phyloP scores from a whole-genome alignment of 2,888 invertebrate species.

The Amorpha juglandis region DNA sequence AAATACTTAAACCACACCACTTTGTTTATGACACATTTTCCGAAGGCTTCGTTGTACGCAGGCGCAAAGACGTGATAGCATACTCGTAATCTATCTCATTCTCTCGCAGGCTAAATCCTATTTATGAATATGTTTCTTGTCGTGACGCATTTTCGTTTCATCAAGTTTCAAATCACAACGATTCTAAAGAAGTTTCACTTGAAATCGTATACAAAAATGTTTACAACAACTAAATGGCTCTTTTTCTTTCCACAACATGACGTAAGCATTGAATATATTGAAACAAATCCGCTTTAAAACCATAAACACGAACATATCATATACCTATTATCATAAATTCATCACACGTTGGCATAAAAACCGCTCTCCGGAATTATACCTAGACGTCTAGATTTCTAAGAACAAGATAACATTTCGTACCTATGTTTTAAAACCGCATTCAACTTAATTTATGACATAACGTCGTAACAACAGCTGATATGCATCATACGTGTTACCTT shows the following conservation, averaged over 20 bases:
- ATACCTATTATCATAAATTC: constrained; percentile 15
- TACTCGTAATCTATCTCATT: no score
- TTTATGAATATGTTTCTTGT: no score
- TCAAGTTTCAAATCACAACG: no score
- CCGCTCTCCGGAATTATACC: neutral
- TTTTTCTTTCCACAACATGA: neutral
- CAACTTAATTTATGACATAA: neutral
- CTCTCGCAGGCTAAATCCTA: no score
- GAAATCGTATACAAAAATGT: neutral
- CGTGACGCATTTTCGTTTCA: no score
- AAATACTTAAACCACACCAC: no score
- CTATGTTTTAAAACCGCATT: neutral
- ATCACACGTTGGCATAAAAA: constrained; percentile 4
- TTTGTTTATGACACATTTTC: no score
- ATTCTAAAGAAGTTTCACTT: no score
- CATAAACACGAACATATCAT: neutral
- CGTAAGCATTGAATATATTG: neutral
- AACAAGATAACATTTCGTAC: constrained; percentile 10
- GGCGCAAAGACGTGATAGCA: no score
- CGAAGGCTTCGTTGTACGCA: no score
- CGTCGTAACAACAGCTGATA: neutral
- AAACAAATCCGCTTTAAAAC: neutral
- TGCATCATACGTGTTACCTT: neutral
- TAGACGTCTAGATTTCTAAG: constrained; percentile 13
- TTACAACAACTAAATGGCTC: neutral